phyloP scores from a whole-genome alignment of 2,797 vertebrate species.

The Acipenser oxyrinchus region DNA sequence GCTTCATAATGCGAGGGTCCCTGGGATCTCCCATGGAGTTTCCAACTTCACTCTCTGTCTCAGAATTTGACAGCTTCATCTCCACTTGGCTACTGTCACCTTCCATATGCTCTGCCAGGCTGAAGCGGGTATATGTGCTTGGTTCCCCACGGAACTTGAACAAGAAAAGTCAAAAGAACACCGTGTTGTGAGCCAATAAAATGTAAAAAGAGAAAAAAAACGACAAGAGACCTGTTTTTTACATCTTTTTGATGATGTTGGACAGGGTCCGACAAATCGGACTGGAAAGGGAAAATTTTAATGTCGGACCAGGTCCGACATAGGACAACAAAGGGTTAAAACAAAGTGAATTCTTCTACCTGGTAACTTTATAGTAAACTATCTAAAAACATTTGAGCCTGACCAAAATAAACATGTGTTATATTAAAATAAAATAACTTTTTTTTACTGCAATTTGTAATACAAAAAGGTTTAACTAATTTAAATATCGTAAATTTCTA shows the following conservation, averaged over 20 bases:
- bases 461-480: too few relatives aligned
- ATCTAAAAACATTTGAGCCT: neutral
- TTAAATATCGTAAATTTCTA: too few relatives aligned
- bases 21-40: constrained; percentile 53
- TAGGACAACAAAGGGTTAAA: neutral
- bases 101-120: constrained; percentile 83
- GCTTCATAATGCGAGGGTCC: constrained; percentile 40
- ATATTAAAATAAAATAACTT: constrained; percentile 7
- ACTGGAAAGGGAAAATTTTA: too few relatives aligned
- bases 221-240: too few relatives aligned
- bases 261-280: neutral
- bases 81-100: constrained; percentile 89
- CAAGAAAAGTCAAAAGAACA: constrained; percentile 7
- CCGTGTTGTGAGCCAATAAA: neutral
- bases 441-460: constrained; percentile 23
- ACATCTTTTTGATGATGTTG: neutral
- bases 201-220: neutral
- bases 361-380: neutral
- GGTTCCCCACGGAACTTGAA: constrained; percentile 80
- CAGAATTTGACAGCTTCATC: constrained; percentile 82
- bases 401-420: constrained; percentile 1
- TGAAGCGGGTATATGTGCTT: constrained; percentile 84
- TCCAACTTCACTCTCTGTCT: constrained; percentile 69
- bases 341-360: neutral
- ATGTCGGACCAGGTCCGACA: too few relatives aligned